Percentiles rank a stretch among this genome's conserved stretches.
Evolutionary conservation across 1,140 invertebrate species (phyloP).

Genomic region (Ladona fulva): DNA sequence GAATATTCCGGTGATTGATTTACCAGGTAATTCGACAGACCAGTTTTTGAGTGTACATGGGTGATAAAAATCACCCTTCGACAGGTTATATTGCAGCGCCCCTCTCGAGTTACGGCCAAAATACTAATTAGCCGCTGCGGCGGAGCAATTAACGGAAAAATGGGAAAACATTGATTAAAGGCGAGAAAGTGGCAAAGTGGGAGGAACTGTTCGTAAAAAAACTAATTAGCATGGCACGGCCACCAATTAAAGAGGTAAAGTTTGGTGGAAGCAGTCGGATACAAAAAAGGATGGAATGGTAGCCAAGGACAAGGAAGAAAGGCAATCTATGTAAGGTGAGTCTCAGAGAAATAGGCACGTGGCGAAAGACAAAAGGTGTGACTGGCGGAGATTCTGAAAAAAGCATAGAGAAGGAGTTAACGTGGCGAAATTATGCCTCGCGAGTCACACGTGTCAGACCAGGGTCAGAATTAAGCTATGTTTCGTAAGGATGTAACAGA

Average conservation of each 20-base stretch:
- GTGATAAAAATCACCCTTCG: neutral
- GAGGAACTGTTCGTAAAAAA: neutral
- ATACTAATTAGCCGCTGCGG: neutral
- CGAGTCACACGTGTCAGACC: too few species aligned
- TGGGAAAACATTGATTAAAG: constrained; percentile 1
- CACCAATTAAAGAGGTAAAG: neutral
- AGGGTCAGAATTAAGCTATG: too few species aligned
- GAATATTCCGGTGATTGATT: neutral
- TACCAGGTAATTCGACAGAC: neutral
- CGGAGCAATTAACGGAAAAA: neutral
- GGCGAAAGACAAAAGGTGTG: neutral
- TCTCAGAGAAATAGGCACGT: neutral
- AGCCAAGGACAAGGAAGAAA: neutral
- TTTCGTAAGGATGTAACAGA: too few species aligned
- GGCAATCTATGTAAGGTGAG: neutral
- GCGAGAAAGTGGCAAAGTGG: neutral
- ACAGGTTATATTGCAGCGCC: neutral
- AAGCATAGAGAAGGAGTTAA: too few species aligned
- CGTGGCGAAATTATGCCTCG: too few species aligned
- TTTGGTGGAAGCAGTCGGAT: neutral
- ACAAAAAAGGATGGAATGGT: neutral
- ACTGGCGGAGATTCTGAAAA: too few species aligned
- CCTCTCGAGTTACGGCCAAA: neutral
- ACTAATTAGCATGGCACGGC: constrained; percentile 3
- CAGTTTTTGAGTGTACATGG: neutral